phyloP scores from a whole-genome alignment of 2,797 vertebrate species.

The Erithacus rubecula region DNA sequence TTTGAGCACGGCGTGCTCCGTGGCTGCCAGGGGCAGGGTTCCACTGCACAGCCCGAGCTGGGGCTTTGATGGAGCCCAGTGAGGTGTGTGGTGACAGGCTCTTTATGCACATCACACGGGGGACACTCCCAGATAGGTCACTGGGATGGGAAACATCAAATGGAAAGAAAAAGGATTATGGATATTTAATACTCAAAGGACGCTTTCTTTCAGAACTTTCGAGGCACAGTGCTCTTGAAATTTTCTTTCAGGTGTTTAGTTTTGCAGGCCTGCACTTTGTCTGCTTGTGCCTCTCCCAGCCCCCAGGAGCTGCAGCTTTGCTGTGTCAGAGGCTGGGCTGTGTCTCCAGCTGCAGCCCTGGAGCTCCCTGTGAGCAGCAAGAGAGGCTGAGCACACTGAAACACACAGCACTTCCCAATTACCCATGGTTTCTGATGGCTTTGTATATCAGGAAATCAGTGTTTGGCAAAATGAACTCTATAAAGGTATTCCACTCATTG shows the following conservation, averaged over 20 bases:
- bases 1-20: constrained; percentile 80
- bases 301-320: constrained; percentile 27
- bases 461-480: neutral
- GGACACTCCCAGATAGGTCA: constrained; percentile 74
- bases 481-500: neutral
- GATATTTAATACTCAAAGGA: constrained; percentile 76
- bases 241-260: constrained; percentile 75
- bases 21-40: constrained; percentile 74
- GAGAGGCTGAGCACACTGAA: constrained; percentile 31
- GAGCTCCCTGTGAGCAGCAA: constrained; percentile 20
- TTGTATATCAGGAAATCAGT: neutral
- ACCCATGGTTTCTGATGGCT: neutral
- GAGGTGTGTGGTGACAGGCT: constrained; percentile 80
- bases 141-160: constrained; percentile 77
- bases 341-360: constrained; percentile 15
- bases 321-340: constrained; percentile 40
- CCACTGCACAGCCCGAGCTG: constrained; percentile 72
- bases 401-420: neutral
- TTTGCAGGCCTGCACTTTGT: constrained; percentile 75
- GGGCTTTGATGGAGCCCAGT: constrained; percentile 77
- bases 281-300: constrained; percentile 52
- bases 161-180: constrained; percentile 57
- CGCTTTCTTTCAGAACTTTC: constrained; percentile 65
- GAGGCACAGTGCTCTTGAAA: constrained; percentile 65
- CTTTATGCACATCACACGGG: constrained; percentile 81